Percentiles rank a stretch among this genome's conserved stretches.
These are phyloP conservation scores for Helobdella robusta DNA, from an alignment of 2,888 invertebrate genomes.

Conservation along the genomic window DNA sequence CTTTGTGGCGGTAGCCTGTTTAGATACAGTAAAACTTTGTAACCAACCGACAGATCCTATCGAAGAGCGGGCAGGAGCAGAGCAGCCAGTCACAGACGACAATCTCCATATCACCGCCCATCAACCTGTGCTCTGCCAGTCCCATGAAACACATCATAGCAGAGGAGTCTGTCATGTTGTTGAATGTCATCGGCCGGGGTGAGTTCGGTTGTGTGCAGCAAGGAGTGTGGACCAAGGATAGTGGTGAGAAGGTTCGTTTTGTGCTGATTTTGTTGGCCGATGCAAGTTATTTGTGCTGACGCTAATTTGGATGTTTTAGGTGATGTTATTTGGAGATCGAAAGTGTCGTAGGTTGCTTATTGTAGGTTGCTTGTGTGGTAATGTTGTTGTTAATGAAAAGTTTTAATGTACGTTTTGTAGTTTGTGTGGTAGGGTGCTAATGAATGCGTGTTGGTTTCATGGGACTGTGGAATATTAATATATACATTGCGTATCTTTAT, in stretches of 20 bases:
- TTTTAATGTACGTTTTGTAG: no score
- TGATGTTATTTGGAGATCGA: neutral
- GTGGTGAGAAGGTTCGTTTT: conserved; percentile 66
- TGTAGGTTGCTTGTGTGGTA: neutral
- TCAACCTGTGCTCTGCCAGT: neutral
- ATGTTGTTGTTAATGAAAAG: no score
- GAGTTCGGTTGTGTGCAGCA: conserved; percentile 97
- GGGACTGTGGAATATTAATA: no score
- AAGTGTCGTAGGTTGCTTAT: neutral
- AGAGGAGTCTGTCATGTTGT: conserved; percentile 79
- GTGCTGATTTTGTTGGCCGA: neutral
- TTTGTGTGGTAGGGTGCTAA: no score
- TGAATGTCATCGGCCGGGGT: conserved; percentile 87
- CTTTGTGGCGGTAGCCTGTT: no score
- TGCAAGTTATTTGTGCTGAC: neutral
- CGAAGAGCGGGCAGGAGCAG: conserved; percentile 3
- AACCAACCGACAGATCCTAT: conserved; percentile 11
- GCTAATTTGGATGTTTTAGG: neutral
- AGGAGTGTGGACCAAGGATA: conserved; percentile 84
- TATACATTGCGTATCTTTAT: no score
- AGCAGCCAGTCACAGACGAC: conserved; percentile 8
- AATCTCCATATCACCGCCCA: conserved; percentile 22
- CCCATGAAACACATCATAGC: conserved; percentile 62
- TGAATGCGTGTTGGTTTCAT: no score
- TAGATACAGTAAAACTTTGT: no score